Evolutionary conservation across 2,888 invertebrate species (phyloP).

Genomic region (Agonum fuliginosum): DNA sequence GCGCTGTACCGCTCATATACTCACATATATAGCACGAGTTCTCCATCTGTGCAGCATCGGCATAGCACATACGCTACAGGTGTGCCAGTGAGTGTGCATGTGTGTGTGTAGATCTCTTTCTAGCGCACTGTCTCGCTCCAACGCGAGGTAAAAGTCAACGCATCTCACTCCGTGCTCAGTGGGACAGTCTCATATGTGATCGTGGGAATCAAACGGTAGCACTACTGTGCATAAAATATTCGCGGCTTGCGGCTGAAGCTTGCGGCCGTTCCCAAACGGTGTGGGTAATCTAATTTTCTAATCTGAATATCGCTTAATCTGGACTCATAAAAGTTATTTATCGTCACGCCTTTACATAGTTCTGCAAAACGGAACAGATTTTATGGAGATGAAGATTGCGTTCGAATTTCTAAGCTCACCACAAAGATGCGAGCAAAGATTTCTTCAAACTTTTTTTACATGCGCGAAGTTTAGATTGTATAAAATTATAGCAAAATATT

Average conservation of each 20-base stretch:
- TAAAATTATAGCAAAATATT: no score
- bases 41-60: constrained; percentile 28
- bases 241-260: neutral
- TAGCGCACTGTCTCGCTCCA: constrained; percentile 15
- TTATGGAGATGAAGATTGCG: no score
- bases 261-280: constrained; percentile 38
- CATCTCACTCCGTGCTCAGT: constrained; percentile 20
- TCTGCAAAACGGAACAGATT: no score
- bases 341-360: neutral
- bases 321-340: neutral
- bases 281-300: constrained; percentile 6
- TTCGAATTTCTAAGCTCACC: no score
- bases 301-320: constrained; percentile 4
- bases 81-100: constrained; percentile 24
- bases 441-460: no score
- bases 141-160: neutral
- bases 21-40: constrained; percentile 40
- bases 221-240: constrained; percentile 54
- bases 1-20: constrained; percentile 27
- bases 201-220: constrained; percentile 57
- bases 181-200: constrained; percentile 57
- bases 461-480: no score
- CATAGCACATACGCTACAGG: constrained; percentile 13
- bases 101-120: constrained; percentile 34
- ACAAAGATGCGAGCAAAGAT: no score